These are phyloP conservation scores for Oreochromis mossambicus DNA, from an alignment of 2,797 vertebrate species.

Conservation along the genomic window DNA sequence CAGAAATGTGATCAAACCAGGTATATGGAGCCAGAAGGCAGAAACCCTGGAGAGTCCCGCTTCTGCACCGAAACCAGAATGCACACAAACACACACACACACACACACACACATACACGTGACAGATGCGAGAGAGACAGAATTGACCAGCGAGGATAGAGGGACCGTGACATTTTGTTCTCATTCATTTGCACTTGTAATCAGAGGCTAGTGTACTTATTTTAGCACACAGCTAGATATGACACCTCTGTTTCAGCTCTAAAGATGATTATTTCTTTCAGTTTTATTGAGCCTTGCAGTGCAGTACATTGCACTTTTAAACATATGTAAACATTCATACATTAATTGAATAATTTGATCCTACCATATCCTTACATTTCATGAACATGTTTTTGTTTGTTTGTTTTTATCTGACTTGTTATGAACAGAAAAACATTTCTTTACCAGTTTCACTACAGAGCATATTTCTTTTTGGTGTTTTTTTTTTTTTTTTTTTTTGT, in stretches of 20 bases:
- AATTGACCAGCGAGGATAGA: background rate
- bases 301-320: background rate
- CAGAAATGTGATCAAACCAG: background rate
- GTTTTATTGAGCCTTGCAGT: background rate
- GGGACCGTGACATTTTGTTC: background rate
- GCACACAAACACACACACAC: too few relatives aligned
- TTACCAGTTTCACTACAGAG: background rate
- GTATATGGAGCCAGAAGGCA: background rate
- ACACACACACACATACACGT: background rate
- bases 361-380: too few relatives aligned
- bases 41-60: background rate
- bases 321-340: background rate
- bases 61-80: background rate
- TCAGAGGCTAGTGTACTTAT: background rate
- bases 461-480: background rate
- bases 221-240: background rate
- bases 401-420: background rate
- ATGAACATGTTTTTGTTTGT: too few relatives aligned
- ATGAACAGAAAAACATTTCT: background rate
- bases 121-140: background rate
- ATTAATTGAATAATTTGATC: background rate
- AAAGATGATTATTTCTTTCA: background rate
- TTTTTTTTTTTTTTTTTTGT: background rate
- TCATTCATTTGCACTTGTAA: background rate
- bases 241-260: background rate